A percentile compares a stretch with the other conserved stretches of the same genome.
These are phyloP conservation scores for Creontiades dilutus DNA, from an alignment of 2,888 invertebrate genomes.

Conservation along the genomic window DNA sequence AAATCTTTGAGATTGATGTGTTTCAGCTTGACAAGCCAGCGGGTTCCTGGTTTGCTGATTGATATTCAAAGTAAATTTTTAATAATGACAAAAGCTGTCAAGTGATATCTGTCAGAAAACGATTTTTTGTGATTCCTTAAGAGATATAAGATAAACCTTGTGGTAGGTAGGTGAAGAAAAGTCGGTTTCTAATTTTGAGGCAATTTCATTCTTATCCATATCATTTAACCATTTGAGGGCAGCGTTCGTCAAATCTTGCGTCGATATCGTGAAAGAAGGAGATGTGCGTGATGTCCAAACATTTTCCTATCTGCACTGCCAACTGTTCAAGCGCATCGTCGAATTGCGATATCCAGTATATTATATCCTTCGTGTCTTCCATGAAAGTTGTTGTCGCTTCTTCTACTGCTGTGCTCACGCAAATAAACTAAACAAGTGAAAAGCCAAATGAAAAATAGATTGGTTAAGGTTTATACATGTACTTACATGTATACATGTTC, in stretches of 20 bases:
- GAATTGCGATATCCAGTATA: not conserved
- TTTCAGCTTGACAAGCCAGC: no score
- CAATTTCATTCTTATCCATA: not conserved
- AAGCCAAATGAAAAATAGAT: not conserved
- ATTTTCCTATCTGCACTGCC: not conserved
- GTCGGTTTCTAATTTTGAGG: no score
- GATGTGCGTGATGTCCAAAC: not conserved
- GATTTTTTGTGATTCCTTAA: no score
- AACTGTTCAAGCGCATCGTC: not conserved
- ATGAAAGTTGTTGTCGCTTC: not conserved
- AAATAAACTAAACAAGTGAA: not conserved
- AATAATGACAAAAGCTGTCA: no score
- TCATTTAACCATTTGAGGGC: not conserved
- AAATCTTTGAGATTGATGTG: no score
- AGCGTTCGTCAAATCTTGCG: not conserved
- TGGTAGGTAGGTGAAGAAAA: no score
- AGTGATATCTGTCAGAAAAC: no score
- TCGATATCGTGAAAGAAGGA: not conserved
- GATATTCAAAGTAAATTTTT: no score
- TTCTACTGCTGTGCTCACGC: slow-evolving; percentile 22
- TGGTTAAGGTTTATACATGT: no score
- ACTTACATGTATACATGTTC: no score
- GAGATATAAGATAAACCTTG: no score
- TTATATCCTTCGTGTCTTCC: not conserved
- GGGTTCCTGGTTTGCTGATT: no score